Base-by-base conservation (phyloP, 2,113 vertebrate genomes). In the Theropithecus gelada region DNA sequence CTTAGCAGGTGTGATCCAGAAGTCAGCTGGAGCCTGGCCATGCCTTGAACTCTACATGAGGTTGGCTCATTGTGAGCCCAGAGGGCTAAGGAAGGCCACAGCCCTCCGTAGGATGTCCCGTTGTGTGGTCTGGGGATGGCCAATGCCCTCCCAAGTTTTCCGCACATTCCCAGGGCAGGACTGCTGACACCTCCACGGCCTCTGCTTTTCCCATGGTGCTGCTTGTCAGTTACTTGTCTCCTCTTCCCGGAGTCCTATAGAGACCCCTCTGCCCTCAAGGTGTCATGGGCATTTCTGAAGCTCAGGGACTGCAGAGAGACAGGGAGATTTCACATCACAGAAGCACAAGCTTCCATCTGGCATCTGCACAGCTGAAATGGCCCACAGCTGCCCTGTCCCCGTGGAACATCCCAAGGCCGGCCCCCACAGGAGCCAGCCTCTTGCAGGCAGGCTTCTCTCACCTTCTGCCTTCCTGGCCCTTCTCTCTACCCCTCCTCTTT, bases 311-410 rank as follows among this genome's bases (percentile, higher is more conserved):
- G 6, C 52, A 94, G 40, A n/a, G 22, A 52, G 6, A 73, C 0
- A 0, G 3, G 14, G 23, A 40, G 10, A 48, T 38, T 32, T 83
- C 38, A 27, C 17, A 8, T n/a, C 20, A 48, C 32, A 35, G 80
- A 84, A 83, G 59, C 14, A 18, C 17, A 59, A n/a, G 25, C 25
- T 80, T 68, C 55, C 52, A 50, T 4, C 52, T 30, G 25, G 9
- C 50, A 27, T 83, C 40, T 50, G 40, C 64, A 45, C 17, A 27
- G 76, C 72, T 57, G 38, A 17, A 59, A 52, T 40, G 86, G 52
- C 8, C 23, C 23, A 0, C 0, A 2, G 83, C 25, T 14, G 13
- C 45, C 32, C 43, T 76, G 20, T 64, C 38, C 3, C 10, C 3
- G 1, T 2, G 22, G n/a, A 43, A 16, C 27, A 14, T 17, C n/a